These are phyloP conservation scores for Limnephilus marmoratus DNA, from an alignment of 2,888 invertebrate genomes.

Conservation along the genomic window DNA sequence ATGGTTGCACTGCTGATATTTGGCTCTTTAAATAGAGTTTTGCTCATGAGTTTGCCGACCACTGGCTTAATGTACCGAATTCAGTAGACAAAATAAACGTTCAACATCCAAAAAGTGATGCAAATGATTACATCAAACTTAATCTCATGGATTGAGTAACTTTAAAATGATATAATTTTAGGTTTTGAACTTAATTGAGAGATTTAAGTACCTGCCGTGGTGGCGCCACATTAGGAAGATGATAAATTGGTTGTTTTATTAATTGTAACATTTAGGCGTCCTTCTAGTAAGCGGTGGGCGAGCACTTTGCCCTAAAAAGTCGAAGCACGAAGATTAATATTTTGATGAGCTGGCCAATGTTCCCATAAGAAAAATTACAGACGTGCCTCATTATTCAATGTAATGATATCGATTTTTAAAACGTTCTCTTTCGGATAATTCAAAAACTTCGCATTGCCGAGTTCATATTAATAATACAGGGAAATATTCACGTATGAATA, in stretches of 20 bases:
- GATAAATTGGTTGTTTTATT: constrained; percentile 27
- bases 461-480: not conserved
- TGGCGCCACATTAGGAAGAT: constrained; percentile 21
- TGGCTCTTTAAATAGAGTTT: too few species aligned
- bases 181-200: constrained; percentile 10
- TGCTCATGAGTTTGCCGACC: not conserved
- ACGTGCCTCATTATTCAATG: constrained; percentile 45
- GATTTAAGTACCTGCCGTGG: not conserved
- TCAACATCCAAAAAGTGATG: not conserved
- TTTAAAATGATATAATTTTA: not conserved
- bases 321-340: constrained; percentile 39
- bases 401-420: constrained; percentile 46
- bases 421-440: constrained; percentile 18
- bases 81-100: not conserved
- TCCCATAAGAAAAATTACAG: constrained; percentile 34
- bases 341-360: constrained; percentile 21
- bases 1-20: too few species aligned
- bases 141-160: not conserved
- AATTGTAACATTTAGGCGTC: constrained; percentile 48
- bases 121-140: not conserved
- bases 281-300: constrained; percentile 32
- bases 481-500: not conserved
- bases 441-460: not conserved
- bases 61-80: not conserved
- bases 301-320: constrained; percentile 15